Evolutionary conservation across 2,113 vertebrate species (phyloP).

Genomic region (Chelonoidis abingdonii): DNA sequence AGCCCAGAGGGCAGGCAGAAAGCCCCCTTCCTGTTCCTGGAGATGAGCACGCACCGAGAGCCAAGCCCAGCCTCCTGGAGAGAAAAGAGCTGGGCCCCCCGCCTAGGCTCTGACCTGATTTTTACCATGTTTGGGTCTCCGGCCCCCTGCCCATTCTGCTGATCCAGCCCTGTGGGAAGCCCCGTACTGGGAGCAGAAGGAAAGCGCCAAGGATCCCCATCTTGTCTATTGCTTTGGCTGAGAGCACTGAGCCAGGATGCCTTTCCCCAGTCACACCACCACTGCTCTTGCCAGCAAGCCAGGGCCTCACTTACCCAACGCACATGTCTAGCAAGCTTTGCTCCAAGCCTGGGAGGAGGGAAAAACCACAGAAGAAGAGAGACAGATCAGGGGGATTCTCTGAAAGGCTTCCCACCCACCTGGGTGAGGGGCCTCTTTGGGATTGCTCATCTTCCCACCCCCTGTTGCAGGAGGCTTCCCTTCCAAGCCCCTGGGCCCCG

Average conservation of each 20-base stretch:
- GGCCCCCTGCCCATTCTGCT: neutral
- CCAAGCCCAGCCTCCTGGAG: neutral
- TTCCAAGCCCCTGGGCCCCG: neutral
- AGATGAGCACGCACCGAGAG: neutral
- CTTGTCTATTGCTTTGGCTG: neutral
- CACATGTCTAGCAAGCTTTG: slow-evolving; percentile 95
- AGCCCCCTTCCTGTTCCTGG: neutral
- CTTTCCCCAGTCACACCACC: neutral
- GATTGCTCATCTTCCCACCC: neutral
- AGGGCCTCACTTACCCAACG: slow-evolving; percentile 86
- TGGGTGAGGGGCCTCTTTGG: too few relatives aligned
- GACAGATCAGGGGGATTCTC: neutral
- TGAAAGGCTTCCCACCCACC: neutral
- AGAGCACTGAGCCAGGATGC: neutral
- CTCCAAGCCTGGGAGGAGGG: slow-evolving; percentile 86
- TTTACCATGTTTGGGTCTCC: neutral
- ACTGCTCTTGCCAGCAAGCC: neutral
- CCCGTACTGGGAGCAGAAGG: neutral
- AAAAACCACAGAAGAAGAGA: slow-evolving; percentile 25
- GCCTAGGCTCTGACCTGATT: neutral
- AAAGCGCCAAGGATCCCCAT: neutral
- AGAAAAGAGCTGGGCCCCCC: neutral
- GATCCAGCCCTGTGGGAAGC: neutral
- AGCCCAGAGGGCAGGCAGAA: neutral
- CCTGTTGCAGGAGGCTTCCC: accelerated